Conservation (phyloP, 2,113 vertebrate species). For the Mustelus asterias region DNA sequence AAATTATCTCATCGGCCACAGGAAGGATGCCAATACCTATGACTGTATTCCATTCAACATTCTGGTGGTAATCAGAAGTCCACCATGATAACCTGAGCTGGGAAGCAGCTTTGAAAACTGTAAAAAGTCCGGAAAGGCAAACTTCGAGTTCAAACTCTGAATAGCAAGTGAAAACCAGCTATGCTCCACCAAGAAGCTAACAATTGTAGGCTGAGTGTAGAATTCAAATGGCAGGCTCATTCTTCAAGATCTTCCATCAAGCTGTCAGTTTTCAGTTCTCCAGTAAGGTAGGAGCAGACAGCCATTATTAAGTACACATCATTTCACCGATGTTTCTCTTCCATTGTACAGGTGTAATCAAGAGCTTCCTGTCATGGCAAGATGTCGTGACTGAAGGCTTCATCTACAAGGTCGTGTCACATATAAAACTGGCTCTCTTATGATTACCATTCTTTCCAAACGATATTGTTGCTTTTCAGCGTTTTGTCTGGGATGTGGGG, state of each 20-base stretch:
- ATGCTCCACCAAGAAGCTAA: not conserved
- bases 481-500: not conserved
- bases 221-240: not conserved
- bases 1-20: not conserved
- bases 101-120: not conserved
- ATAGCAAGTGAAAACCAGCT: not conserved
- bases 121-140: not conserved
- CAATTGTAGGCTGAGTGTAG: not conserved
- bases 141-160: not conserved
- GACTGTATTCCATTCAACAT: not conserved
- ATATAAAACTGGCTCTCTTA: not conserved
- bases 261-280: not conserved
- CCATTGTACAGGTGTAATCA: not conserved
- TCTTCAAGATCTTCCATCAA: not conserved
- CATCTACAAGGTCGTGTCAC: not conserved
- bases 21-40: not conserved
- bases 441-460: not conserved
- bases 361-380: not conserved
- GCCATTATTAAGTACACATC: not conserved
- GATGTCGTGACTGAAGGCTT: not conserved
- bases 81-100: not conserved
- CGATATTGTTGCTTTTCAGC: not conserved
- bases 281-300: not conserved
- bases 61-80: not conserved
- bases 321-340: not conserved